A percentile compares a stretch with the other conserved stretches of the same genome.
Conservation (phyloP, 2,113 vertebrate species). For the Melospiza georgiana region DNA sequence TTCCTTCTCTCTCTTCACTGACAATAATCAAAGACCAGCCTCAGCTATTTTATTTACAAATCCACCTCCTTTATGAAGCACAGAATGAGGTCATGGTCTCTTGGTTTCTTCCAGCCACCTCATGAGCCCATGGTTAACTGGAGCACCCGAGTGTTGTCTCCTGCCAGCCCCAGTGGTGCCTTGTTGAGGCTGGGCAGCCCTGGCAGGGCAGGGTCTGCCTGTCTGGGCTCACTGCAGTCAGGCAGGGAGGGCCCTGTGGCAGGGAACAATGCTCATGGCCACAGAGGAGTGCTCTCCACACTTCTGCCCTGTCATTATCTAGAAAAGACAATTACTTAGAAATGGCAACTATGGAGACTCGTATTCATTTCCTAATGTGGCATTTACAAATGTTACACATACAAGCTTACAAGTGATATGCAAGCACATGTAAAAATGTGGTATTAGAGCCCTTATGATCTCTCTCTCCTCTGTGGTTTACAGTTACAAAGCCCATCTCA, state of each 20-base stretch:
- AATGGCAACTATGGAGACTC: not conserved
- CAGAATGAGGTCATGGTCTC: not conserved
- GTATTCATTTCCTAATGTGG: not conserved
- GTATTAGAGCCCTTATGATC: not conserved
- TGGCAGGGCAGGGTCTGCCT: not conserved
- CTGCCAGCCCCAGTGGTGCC: not conserved
- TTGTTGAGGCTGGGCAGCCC: not conserved
- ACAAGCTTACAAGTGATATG: not conserved
- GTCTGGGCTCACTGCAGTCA: not conserved
- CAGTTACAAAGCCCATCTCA: not conserved
- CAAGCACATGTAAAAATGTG: not conserved
- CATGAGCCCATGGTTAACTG: fast-evolving
- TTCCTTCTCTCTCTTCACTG: not conserved
- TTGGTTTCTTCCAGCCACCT: not conserved
- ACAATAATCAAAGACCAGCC: not conserved
- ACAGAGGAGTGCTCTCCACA: not conserved
- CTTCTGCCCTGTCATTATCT: not conserved
- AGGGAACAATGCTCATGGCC: not conserved
- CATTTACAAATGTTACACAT: not conserved
- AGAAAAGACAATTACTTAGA: not conserved
- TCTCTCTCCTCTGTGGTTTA: not conserved
- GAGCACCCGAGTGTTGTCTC: not conserved
- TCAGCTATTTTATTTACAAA: not conserved
- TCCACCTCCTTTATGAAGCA: not conserved
- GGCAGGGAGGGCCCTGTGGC: no score